Base-by-base conservation (phyloP, 2,888 invertebrate species). In the Limnephilus lunatus region DNA sequence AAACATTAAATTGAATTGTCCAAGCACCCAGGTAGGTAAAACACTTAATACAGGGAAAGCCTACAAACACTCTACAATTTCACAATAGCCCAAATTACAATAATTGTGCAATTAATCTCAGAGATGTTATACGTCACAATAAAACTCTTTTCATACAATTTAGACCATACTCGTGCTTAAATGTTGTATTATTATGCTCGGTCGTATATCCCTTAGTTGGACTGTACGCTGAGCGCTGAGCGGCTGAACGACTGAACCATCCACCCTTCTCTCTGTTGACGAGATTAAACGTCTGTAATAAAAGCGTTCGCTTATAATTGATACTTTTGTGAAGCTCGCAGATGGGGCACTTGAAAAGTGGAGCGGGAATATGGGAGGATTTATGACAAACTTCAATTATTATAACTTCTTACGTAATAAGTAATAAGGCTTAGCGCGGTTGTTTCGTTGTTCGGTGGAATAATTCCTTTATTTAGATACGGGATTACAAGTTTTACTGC, bases 221-320 rank as follows among this genome's bases (percentile, higher is more conserved):
- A n/a, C 68, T 68, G 68, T 32, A 31, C 32, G 68, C 68, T 68
- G 68, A 82, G 12, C 32, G 44, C 48, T 15, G 48, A 48, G 48
- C 44, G 48, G 48, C 48, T 48, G 81, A 82, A 31, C 32, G 82
- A 15, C 11, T 39, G 4, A n/a, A 87, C n/a, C 53, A 87, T 68
- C 92, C 92, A 81, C 90, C 92, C 90, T 86, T 90, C 86, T 4
- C 90, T 35, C 31, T 90, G 87, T 89, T 91, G 93, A 91, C 93
- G 92, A 93, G 93, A 92, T 93, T 93, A 92, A 93, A 92, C 89
- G 80, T 85, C 81, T 15, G 93, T 85, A 88, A 92, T 92, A 91
- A 93, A 93, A 93, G 92, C 93, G 68, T 89, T 93, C 93, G 90
- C 89, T 93, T 93, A 93, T 92, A 93, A 93, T 92, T 92, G 92